Conservation (phyloP, 2,113 vertebrate species). For the Crotophaga sulcirostris region DNA sequence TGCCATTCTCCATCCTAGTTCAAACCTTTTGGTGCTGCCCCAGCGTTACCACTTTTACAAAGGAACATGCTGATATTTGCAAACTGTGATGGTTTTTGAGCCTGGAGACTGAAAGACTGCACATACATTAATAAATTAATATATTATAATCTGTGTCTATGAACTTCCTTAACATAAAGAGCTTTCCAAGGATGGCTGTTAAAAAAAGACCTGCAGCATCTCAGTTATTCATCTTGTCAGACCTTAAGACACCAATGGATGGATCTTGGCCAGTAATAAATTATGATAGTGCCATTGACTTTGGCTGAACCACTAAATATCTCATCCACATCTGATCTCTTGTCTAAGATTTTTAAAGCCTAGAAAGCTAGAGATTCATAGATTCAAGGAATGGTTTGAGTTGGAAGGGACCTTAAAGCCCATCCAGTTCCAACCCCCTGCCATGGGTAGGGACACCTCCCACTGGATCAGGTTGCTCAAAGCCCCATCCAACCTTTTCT, state of each 20-base stretch:
- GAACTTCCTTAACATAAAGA: neutral
- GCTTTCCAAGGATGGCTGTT: neutral
- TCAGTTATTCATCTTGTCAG: neutral
- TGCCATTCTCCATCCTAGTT: neutral
- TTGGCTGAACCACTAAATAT: neutral
- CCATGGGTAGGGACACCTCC: too few species aligned
- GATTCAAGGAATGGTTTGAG: too few species aligned
- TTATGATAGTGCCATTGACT: neutral
- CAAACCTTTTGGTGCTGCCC: neutral
- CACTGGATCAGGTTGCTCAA: too few species aligned
- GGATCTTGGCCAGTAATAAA: neutral
- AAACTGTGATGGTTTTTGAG: neutral
- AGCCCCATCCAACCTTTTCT: too few species aligned
- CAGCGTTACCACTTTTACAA: neutral
- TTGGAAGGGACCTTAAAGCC: too few species aligned
- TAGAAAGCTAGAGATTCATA: neutral
- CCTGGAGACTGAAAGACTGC: neutral
- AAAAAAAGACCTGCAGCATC: neutral
- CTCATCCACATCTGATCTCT: neutral
- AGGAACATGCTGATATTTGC: neutral
- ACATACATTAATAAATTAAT: neutral
- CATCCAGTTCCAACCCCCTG: too few species aligned
- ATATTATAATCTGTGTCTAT: too few species aligned
- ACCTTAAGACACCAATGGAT: neutral
- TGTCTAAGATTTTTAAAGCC: neutral